A percentile compares a stretch with the other conserved stretches of the same genome.
Conservation (phyloP, 2,888 invertebrate genomes). For the Herminia tarsipennalis region DNA sequence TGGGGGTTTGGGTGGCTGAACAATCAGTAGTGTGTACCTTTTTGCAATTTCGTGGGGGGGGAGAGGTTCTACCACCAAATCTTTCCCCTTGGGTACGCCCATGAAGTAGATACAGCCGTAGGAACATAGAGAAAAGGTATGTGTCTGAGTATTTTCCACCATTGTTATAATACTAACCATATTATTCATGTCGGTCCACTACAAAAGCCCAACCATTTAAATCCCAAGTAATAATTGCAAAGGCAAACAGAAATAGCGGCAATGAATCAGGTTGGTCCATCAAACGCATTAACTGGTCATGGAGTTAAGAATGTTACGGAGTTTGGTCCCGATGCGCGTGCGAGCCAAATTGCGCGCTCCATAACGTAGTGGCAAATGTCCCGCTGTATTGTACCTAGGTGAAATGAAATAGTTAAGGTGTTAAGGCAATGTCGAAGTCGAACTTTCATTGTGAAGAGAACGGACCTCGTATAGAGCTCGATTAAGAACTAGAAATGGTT, state of each 20-base stretch:
- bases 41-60: too few species aligned
- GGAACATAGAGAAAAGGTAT: too few species aligned
- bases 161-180: neutral
- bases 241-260: slow-evolving; percentile 40
- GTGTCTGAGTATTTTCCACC: too few species aligned
- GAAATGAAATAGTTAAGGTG: slow-evolving; percentile 24
- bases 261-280: slow-evolving; percentile 40
- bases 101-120: too few species aligned
- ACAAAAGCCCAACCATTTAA: neutral
- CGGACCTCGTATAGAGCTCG: too few species aligned
- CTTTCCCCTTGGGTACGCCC: too few species aligned
- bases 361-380: slow-evolving; percentile 56
- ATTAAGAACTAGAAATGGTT: too few species aligned
- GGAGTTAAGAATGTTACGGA: slow-evolving; percentile 33
- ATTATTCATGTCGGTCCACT: neutral
- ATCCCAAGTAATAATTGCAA: slow-evolving; percentile 34
- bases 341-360: slow-evolving; percentile 55
- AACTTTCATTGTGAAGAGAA: too few species aligned
- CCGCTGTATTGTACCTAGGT: slow-evolving; percentile 44
- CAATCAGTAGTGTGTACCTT: too few species aligned
- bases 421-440: slow-evolving; percentile 48
- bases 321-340: slow-evolving; percentile 27
- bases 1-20: too few species aligned
- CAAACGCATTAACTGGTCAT: slow-evolving; percentile 43
- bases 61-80: too few species aligned